These are phyloP conservation scores for Tenualosa ilisha DNA, from an alignment of 2,797 vertebrate species.

Conservation along the genomic window DNA sequence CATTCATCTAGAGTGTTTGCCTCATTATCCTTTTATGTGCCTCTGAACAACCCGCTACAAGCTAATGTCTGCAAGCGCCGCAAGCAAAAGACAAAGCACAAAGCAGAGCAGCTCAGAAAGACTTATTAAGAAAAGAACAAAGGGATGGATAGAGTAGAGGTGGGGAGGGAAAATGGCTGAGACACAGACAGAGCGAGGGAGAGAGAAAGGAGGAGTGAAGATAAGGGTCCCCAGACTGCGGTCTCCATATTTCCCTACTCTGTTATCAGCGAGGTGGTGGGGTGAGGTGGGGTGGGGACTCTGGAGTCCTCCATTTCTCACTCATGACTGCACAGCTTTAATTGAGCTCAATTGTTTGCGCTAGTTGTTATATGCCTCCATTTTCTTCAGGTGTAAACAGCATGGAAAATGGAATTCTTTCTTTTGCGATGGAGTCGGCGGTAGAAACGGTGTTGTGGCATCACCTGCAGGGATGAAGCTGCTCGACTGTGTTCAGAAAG, in stretches of 20 bases:
- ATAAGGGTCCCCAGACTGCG: not conserved
- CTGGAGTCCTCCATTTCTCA: slow-evolving; percentile 25
- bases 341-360: slow-evolving; percentile 38
- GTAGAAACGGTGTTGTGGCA: not conserved
- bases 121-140: slow-evolving; percentile 5
- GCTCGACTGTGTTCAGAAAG: not conserved
- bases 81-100: not conserved
- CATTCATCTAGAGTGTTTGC: not conserved
- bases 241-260: slow-evolving; percentile 29
- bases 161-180: not conserved
- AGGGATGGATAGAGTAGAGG: not conserved
- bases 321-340: slow-evolving; percentile 43
- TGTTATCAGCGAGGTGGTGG: not conserved
- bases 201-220: not conserved
- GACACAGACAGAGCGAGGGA: not conserved
- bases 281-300: not conserved
- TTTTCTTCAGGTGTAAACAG: slow-evolving; percentile 18
- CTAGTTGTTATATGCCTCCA: slow-evolving; percentile 12
- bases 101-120: not conserved
- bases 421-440: not conserved
- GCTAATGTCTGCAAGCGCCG: not conserved
- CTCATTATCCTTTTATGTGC: slow-evolving; percentile 14
- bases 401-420: not conserved
- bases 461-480: not conserved
- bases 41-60: slow-evolving; percentile 6